Evolutionary conservation across 2,888 invertebrate genomes (phyloP).

Genomic region (Auanema freiburgensis): DNA sequence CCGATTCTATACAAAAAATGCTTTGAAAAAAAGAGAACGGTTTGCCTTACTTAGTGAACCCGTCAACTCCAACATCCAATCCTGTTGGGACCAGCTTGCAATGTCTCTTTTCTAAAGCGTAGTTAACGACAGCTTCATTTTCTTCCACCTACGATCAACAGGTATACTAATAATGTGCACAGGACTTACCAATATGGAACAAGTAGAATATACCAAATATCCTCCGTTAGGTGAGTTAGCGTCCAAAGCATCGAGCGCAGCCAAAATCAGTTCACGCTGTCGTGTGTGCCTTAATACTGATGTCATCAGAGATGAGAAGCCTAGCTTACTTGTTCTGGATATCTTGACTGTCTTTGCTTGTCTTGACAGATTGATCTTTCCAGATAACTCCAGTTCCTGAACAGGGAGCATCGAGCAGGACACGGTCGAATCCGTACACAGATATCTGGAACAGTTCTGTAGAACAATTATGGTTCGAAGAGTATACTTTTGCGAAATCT

Average conservation of each 20-base stretch:
- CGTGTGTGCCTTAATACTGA: slow-evolving; percentile 70
- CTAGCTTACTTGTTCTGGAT: slow-evolving; percentile 38
- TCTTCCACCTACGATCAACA: slow-evolving; percentile 79
- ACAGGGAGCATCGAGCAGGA: slow-evolving; percentile 94
- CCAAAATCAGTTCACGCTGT: slow-evolving; percentile 85
- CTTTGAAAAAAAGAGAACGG: too few relatives aligned
- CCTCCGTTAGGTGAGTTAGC: slow-evolving; percentile 89
- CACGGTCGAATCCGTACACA: slow-evolving; percentile 80
- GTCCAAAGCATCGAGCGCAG: slow-evolving; percentile 94
- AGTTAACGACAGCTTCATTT: slow-evolving; percentile 96
- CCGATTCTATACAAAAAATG: slow-evolving; percentile 66
- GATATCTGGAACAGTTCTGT: slow-evolving; percentile 33
- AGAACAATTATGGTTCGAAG: neutral
- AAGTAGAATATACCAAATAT: slow-evolving; percentile 95
- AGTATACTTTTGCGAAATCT: slow-evolving; percentile 74
- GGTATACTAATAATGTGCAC: neutral
- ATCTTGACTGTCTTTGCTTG: slow-evolving; percentile 72
- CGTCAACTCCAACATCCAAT: slow-evolving; percentile 90
- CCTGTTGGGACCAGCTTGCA: slow-evolving; percentile 92
- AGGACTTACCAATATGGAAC: slow-evolving; percentile 80
- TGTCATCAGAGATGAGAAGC: slow-evolving; percentile 66
- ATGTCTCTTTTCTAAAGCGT: slow-evolving; percentile 83
- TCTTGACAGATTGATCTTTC: slow-evolving; percentile 95
- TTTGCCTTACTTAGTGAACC: slow-evolving; percentile 84
- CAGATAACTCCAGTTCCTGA: slow-evolving; percentile 96